Conservation (phyloP, 2,888 invertebrate genomes). For the Ormyrus labotus region DNA sequence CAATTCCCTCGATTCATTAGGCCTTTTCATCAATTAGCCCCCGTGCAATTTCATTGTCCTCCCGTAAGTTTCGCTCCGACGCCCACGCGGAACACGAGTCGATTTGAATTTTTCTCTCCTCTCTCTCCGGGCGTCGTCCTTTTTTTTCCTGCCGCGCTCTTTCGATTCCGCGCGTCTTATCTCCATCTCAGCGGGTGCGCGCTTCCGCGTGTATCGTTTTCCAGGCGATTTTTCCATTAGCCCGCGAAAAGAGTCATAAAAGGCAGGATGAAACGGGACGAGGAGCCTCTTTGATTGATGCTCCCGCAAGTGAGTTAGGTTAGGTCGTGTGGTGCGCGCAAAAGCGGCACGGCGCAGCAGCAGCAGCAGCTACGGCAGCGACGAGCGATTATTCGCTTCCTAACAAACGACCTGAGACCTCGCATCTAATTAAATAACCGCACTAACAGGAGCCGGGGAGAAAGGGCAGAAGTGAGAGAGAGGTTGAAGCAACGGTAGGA, state of each 20-base stretch:
- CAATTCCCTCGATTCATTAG: conserved; percentile 51
- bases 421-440: conserved; percentile 57
- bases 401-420: conserved; percentile 53
- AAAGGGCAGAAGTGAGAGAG: background rate
- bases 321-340: background rate
- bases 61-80: background rate
- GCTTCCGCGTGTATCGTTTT: background rate
- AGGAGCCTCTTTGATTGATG: conserved; percentile 46
- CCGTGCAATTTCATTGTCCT: conserved; percentile 7
- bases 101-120: conserved; percentile 41
- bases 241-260: background rate
- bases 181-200: background rate
- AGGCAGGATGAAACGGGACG: background rate
- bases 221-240: background rate
- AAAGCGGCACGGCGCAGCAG: background rate
- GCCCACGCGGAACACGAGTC: conserved; percentile 4
- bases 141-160: background rate
- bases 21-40: conserved; percentile 37
- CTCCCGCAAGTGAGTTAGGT: conserved; percentile 1
- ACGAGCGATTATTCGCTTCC: conserved; percentile 52
- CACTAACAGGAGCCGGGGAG: conserved; percentile 41
- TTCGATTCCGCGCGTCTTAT: conserved; percentile 1
- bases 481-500: conserved; percentile 21
- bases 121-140: background rate
- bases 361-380: background rate